Evolutionary conservation across 92 coral and sea anemone genomes (phyloP), one percentile per base, ranked within the genome.

Genomic region (Porites lobata): DNA sequence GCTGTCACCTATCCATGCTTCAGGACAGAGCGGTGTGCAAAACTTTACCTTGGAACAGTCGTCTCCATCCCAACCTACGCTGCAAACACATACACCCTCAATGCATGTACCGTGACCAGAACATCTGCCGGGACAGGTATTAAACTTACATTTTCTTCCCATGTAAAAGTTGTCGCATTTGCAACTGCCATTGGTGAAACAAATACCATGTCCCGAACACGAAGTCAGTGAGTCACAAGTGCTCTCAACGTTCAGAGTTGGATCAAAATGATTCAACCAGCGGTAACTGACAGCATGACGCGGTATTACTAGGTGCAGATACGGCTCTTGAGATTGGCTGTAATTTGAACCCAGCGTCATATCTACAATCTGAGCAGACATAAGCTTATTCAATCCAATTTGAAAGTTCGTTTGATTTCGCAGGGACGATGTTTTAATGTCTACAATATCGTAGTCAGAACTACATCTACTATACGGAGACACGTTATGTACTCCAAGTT

Each of bases 141-240:
- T 92, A 10, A 86, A 80, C 18, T 79, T 78, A 19, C 95, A 92
- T 67, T 92, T 85, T 18, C 61, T 71, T 72, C 93, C 95, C 7
- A 53, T 43, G 53, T 89, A 88, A 54, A 79, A 80, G 9, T 26
- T 43, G 77, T 92, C 95, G 51, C 95, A 92, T 5, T 68, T 68
- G 50, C 95, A 92, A 11, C 76, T 70, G 7, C 92, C 95, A 52
- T 79, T 80, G 12, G 71, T 67, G 7, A 79, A 78, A 65, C 95
- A 92, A 43, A 92, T 65, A 2, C 95, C 95, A 77, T 92, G 95
- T 71, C 92, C 95, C 6, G 86, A 88, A 54, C 95, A 92, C n/a
- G 81, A 62, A 6, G 58, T 62, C 61, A 63, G 20, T 2, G 83
- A 79, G 50, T 65, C 50, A 21, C 83, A 79, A n/a, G 18, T 72